Conservation (phyloP, 1,140 invertebrate species). For the Tetramorium alpestre region DNA sequence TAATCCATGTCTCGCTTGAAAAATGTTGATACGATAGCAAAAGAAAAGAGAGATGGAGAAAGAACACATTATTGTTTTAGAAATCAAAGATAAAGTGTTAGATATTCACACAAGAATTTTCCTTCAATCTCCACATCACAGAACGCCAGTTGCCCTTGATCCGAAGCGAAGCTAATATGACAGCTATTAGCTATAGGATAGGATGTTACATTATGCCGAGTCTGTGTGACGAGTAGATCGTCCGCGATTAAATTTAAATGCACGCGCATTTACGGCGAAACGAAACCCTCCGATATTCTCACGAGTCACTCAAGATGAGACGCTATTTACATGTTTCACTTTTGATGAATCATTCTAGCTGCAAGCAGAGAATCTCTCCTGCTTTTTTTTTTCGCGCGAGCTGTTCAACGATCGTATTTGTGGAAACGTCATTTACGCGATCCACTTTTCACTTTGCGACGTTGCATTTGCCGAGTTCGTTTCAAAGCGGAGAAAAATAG, state of each 20-base stretch:
- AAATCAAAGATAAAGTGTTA: neutral
- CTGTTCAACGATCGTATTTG: neutral
- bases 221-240: neutral
- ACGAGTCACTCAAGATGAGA: constrained; percentile 13
- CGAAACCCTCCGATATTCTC: constrained; percentile 3
- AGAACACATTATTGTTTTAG: neutral
- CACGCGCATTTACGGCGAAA: constrained; percentile 23
- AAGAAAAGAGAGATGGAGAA: neutral
- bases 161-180: constrained; percentile 14
- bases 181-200: constrained; percentile 10
- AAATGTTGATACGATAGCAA: neutral
- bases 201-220: constrained; percentile 7
- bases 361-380: neutral
- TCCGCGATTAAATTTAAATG: constrained; percentile 25
- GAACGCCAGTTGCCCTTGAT: constrained; percentile 7
- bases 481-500: neutral
- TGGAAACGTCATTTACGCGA: constrained; percentile 5
- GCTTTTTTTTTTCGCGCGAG: neutral
- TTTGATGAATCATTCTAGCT: constrained; percentile 21
- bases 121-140: neutral
- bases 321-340: constrained; percentile 18
- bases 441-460: constrained; percentile 2
- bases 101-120: neutral
- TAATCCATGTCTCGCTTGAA: neutral
- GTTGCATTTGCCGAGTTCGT: neutral